phyloP scores from a whole-genome alignment of 53 echinoderm and acorn worm genomes.

The Paracentrotus lividus region DNA sequence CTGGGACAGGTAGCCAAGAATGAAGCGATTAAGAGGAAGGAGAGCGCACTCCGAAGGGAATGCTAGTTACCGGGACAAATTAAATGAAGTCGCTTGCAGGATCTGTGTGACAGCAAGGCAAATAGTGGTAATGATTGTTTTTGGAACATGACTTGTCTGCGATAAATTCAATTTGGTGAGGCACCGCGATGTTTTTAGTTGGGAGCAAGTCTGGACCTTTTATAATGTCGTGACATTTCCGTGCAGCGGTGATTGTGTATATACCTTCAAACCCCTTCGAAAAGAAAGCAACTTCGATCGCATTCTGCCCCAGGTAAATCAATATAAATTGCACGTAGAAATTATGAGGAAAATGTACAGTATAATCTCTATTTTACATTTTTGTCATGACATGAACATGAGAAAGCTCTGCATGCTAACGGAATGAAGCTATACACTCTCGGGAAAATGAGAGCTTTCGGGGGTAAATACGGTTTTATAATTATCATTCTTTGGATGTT shows the following conservation, averaged over 20 bases:
- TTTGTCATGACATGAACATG: background rate
- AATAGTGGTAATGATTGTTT: constrained; percentile 40
- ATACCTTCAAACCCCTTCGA: background rate
- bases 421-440: too few relatives aligned
- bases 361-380: background rate
- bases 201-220: background rate
- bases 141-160: constrained; percentile 47
- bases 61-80: constrained; percentile 43
- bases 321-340: background rate
- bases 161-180: constrained; percentile 56
- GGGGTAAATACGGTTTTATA: too few relatives aligned
- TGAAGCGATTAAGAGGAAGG: background rate
- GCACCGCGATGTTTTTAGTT: constrained; percentile 31
- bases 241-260: background rate
- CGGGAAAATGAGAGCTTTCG: too few relatives aligned
- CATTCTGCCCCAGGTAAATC: background rate
- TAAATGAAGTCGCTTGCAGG: constrained; percentile 41
- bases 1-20: background rate
- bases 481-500: too few relatives aligned
- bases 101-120: constrained; percentile 15
- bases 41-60: background rate
- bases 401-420: background rate
- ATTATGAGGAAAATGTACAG: background rate
- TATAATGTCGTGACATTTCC: constrained; percentile 29
- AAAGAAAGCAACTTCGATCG: background rate